phyloP scores from a whole-genome alignment of 2,797 vertebrate species.

The Mus spretus region DNA sequence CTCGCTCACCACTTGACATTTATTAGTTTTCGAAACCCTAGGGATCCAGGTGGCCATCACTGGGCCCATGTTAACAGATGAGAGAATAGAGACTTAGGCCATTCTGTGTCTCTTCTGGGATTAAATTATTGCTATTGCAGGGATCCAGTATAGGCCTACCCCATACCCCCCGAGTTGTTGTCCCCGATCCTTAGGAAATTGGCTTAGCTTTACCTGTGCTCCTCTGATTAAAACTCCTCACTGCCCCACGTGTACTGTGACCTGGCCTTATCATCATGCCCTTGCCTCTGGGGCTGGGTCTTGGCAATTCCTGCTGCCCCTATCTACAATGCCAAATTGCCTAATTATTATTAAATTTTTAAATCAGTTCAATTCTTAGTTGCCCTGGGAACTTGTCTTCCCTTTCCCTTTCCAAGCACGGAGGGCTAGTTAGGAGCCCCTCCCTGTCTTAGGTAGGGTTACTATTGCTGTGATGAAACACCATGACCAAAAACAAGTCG shows the following conservation, averaged over 20 bases:
- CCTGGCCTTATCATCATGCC: rapidly evolving
- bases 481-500: background rate
- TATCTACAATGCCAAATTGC: background rate
- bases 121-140: background rate
- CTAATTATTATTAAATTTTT: background rate
- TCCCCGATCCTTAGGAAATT: background rate
- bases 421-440: background rate
- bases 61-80: background rate
- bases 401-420: background rate
- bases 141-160: background rate
- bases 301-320: background rate
- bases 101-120: background rate
- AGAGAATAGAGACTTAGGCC: background rate
- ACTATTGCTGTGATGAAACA: background rate
- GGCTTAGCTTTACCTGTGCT: background rate
- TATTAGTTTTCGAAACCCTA: background rate
- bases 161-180: background rate
- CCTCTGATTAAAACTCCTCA: background rate
- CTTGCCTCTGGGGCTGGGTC: background rate
- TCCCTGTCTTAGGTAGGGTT: background rate
- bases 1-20: background rate
- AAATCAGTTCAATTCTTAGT: background rate
- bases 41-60: background rate
- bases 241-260: rapidly evolving
- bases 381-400: background rate